Conservation (phyloP, 2,888 invertebrate genomes). For the Hypomecis atomaria region DNA sequence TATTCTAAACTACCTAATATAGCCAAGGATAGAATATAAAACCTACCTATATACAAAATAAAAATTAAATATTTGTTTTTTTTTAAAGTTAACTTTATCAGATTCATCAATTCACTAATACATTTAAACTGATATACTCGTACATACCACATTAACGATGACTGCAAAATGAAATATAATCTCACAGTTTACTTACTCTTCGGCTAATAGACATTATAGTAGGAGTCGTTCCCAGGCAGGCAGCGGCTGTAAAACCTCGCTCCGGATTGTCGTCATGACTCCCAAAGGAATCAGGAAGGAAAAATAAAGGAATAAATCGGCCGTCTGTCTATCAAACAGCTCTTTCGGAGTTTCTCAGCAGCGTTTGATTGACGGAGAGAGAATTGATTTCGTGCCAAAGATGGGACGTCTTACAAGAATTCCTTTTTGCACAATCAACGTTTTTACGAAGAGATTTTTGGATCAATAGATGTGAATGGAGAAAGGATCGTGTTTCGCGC, state of each 20-base stretch:
- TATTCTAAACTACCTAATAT: no score
- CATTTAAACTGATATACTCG: no score
- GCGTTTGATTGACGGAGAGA: slow-evolving; percentile 34
- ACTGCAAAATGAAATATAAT: no score
- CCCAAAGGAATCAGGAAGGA: slow-evolving; percentile 28
- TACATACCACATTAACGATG: no score
- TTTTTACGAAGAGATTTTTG: slow-evolving; percentile 16
- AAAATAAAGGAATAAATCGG: slow-evolving; percentile 38
- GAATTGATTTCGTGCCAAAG: slow-evolving; percentile 38
- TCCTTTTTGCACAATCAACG: slow-evolving; percentile 28
- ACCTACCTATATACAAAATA: no score
- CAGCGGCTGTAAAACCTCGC: slow-evolving; percentile 16
- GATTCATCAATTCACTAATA: no score
- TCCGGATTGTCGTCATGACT: slow-evolving; percentile 10
- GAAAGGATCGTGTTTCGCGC: slow-evolving; percentile 21
- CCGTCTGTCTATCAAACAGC: slow-evolving; percentile 40
- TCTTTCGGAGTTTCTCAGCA: slow-evolving; percentile 26
- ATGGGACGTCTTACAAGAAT: slow-evolving; percentile 29
- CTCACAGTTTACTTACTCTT: no score
- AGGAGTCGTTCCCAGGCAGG: slow-evolving; percentile 1
- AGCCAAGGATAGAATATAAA: no score
- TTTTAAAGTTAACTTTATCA: no score
- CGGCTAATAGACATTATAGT: no score
- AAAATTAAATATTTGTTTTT: no score
- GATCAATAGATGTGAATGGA: slow-evolving; percentile 27